phyloP scores from a whole-genome alignment of 2,888 invertebrate genomes.

The Tipula unca region DNA sequence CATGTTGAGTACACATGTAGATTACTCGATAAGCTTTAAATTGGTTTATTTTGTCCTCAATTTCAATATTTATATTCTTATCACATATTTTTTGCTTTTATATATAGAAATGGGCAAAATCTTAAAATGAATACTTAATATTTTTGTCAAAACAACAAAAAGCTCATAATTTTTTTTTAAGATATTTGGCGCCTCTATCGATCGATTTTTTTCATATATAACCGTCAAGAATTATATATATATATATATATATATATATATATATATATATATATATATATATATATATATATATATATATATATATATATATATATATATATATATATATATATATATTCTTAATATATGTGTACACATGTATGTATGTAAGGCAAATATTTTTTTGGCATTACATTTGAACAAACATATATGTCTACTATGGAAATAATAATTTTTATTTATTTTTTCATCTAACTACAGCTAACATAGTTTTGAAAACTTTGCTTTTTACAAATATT shows the following conservation, averaged over 20 bases:
- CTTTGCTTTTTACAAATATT: neutral
- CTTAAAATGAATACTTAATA: neutral
- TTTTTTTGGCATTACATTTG: neutral
- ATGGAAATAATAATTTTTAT: neutral
- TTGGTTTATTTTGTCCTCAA: neutral
- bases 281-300: neutral
- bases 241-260: neutral
- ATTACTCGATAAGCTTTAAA: neutral
- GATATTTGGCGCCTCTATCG: neutral
- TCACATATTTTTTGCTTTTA: neutral
- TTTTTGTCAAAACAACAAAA: neutral
- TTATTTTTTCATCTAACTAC: neutral
- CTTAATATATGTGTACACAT: too few species aligned
- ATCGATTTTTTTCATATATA: neutral
- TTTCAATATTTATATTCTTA: neutral
- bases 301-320: neutral
- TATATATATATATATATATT: neutral
- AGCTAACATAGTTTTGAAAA: neutral
- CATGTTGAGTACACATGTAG: neutral
- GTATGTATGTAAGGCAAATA: neutral
- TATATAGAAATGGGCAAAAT: neutral
- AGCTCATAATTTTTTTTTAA: neutral
- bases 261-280: neutral
- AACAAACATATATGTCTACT: neutral
- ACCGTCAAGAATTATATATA: neutral